Conservation (phyloP, 2,888 invertebrate genomes). For the Thymelicus acteon region DNA sequence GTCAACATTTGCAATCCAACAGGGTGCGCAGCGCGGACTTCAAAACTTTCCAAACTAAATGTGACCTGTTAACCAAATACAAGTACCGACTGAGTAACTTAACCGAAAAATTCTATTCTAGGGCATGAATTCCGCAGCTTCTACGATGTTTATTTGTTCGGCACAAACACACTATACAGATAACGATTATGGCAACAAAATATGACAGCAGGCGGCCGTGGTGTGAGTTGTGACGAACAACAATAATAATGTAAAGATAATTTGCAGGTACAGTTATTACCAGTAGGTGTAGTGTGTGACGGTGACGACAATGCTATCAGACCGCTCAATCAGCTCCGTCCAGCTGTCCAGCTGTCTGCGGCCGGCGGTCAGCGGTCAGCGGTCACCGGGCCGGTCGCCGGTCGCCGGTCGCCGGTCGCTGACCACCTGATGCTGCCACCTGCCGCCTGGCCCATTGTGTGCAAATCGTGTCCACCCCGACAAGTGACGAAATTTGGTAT, state of each 20-base stretch:
- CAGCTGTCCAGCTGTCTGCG: constrained; percentile 12
- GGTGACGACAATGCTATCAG: constrained; percentile 10
- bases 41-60: too few species aligned
- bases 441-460: constrained; percentile 43
- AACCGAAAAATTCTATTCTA: too few species aligned
- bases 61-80: too few species aligned
- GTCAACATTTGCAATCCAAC: too few species aligned
- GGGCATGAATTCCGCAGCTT: too few species aligned
- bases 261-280: neutral
- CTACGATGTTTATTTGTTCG: too few species aligned
- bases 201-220: neutral
- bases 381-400: constrained; percentile 4
- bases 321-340: constrained; percentile 15
- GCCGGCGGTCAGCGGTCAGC: constrained; percentile 26
- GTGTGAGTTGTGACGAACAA: neutral
- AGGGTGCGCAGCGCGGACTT: too few species aligned
- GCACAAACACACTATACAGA: too few species aligned
- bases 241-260: neutral
- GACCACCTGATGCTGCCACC: constrained; percentile 15
- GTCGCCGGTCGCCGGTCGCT: constrained; percentile 10
- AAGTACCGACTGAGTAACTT: too few species aligned
- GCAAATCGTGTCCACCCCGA: constrained; percentile 43
- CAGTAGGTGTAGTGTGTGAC: neutral
- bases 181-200: too few species aligned
- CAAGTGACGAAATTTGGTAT: constrained; percentile 34